Evolutionary conservation across 2,113 vertebrate species (phyloP), one percentile per base, ranked within the genome.

Genomic region (Ameiurus melas): DNA sequence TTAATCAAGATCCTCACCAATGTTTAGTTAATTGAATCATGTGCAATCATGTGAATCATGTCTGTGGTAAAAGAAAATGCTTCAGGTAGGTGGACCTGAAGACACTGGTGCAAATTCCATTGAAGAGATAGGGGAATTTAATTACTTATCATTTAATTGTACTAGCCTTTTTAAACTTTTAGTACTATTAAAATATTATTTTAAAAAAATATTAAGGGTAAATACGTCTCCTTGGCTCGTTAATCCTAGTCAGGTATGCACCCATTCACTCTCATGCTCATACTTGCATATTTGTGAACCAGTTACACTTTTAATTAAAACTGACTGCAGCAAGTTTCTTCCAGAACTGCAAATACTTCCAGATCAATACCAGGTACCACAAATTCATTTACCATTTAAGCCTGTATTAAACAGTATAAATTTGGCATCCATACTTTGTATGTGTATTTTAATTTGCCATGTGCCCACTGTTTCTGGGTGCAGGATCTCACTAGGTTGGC

Each of bases 1-100:
- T 90, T 90, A 71, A 77, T 88, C 60, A 79, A 86, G 77, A 62
- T 43, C 43, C 62, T 73, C 73, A 78, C 16, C 19, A 86, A 62
- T 5, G 9, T 64, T 62, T 19, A 75, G 82, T 90, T 85, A 89
- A 90, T 51, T 64, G 62, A 82, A 73, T 85, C 43, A 85, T 22
- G 43, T 80, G 43, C 43, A 57, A 57, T 57, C 27, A 57, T 82
- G 57, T 60, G 80, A 82, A 62, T 39, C 68, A 17, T 33, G 47
- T 64, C 53, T 25, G 77, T 88, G 53, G 71, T 51, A 57, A 85
- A 73, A 57, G 51, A 51, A 87, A 90, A n/a, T 51, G 58, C 62
- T 78, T 64, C 14, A 60, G 36, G 71, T 64, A 60, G 62, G 77
- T 79, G 25, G 66, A 53, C 47, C 81, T 86, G 14, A 82, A 57